phyloP scores from a whole-genome alignment of 2,888 invertebrate species.

The Anoncus sp. region DNA sequence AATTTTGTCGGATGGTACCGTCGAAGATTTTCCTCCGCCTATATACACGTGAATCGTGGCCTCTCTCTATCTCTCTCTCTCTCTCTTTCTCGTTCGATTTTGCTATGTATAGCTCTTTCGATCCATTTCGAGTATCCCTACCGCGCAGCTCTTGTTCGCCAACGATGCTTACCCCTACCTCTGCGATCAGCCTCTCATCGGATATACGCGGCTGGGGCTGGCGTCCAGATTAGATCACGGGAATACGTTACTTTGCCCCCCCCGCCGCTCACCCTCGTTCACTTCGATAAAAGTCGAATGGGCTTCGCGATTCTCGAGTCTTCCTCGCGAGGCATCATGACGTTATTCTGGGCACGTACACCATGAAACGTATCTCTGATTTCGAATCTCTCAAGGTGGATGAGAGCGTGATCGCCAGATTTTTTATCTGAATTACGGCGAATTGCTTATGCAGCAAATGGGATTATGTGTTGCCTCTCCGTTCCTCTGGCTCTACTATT shows the following conservation, averaged over 20 bases:
- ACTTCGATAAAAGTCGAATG: slow-evolving; percentile 57
- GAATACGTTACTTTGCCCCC: slow-evolving; percentile 54
- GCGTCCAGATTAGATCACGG: slow-evolving; percentile 61
- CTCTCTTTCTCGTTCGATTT: slow-evolving; percentile 15
- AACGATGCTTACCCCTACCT: slow-evolving; percentile 34
- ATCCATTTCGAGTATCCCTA: slow-evolving; percentile 9
- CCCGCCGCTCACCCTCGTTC: slow-evolving; percentile 19
- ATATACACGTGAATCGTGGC: slow-evolving; percentile 40
- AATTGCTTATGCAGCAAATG: slow-evolving; percentile 37
- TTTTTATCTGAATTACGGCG: slow-evolving; percentile 60
- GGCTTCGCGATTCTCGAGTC: slow-evolving; percentile 44
- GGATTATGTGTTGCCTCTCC: slow-evolving; percentile 5
- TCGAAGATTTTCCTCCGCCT: slow-evolving; percentile 59
- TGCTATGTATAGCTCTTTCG: neutral
- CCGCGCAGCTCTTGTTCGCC: slow-evolving; percentile 41
- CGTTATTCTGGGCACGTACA: slow-evolving; percentile 59
- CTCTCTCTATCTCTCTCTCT: slow-evolving; percentile 8
- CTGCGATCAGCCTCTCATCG: slow-evolving; percentile 40
- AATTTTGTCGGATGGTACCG: slow-evolving; percentile 49
- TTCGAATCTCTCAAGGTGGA: slow-evolving; percentile 60
- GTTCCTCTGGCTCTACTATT: neutral
- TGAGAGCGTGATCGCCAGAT: slow-evolving; percentile 57
- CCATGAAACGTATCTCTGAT: slow-evolving; percentile 62
- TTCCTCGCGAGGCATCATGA: slow-evolving; percentile 48
- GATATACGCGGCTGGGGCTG: slow-evolving; percentile 46